Evolutionary conservation across 2,113 vertebrate genomes (phyloP).

Genomic region (Trematomus loennbergii): DNA sequence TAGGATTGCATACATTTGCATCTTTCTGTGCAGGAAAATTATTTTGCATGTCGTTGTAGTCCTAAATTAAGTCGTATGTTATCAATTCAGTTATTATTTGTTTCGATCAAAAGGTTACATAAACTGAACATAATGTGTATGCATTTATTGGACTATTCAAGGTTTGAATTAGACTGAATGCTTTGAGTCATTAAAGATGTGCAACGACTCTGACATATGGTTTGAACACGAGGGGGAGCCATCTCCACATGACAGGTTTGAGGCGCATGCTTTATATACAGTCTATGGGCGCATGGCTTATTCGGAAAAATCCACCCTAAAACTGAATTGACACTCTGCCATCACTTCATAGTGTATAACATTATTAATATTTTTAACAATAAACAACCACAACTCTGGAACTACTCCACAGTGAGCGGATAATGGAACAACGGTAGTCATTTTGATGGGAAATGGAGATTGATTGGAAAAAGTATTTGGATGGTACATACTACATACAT

Average conservation of each 20-base stretch:
- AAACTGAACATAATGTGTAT: conserved; percentile 4
- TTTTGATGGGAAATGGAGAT: background rate
- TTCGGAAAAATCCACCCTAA: conserved; percentile 10
- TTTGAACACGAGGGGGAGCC: conserved; percentile 64
- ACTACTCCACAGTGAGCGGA: background rate
- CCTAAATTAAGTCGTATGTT: background rate
- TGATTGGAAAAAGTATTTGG: background rate
- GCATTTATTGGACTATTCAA: background rate
- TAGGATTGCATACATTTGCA: background rate
- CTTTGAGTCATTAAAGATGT: background rate
- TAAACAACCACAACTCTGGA: background rate
- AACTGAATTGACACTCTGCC: background rate
- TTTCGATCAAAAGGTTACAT: conserved; percentile 7
- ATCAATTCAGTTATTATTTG: background rate
- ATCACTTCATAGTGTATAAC: background rate
- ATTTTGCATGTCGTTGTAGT: background rate
- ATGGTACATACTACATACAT: too few relatives aligned
- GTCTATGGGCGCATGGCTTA: too few relatives aligned
- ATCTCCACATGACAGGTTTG: conserved; percentile 25
- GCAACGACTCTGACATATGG: too few relatives aligned
- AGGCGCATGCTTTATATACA: too few relatives aligned
- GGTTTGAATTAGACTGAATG: background rate
- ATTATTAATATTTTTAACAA: background rate
- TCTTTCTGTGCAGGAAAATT: background rate
- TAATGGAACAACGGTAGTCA: background rate